These are phyloP conservation scores for Ceramica pisi DNA, from an alignment of 2,888 invertebrate species.

Conservation along the genomic window DNA sequence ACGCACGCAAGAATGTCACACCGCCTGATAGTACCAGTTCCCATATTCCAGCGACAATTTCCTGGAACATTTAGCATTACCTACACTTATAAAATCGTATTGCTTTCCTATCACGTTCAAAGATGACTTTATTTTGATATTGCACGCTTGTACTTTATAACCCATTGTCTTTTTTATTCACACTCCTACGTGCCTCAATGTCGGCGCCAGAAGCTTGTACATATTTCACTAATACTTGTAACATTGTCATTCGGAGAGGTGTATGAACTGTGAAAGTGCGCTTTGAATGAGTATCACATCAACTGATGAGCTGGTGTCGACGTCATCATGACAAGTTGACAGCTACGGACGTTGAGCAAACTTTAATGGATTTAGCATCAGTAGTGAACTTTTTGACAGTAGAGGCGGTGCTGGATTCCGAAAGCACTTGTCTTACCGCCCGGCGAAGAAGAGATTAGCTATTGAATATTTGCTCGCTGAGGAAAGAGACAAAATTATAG, in stretches of 20 bases:
- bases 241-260: conserved; percentile 68
- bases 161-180: conserved; percentile 83
- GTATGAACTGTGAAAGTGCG: conserved; percentile 66
- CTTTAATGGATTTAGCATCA: conserved; percentile 12
- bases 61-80: conserved; percentile 78
- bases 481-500: no score
- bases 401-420: background rate
- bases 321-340: conserved; percentile 24
- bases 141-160: conserved; percentile 82
- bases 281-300: conserved; percentile 65
- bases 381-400: background rate
- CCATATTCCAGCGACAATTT: conserved; percentile 72
- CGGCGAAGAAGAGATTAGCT: no score
- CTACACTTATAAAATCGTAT: conserved; percentile 63
- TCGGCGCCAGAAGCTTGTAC: conserved; percentile 68
- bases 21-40: conserved; percentile 58
- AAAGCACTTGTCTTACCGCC: no score
- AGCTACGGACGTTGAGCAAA: background rate
- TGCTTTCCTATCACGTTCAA: conserved; percentile 82
- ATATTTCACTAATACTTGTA: conserved; percentile 72
- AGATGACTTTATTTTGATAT: conserved; percentile 89
- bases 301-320: conserved; percentile 2
- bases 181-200: conserved; percentile 78
- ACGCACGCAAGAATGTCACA: conserved; percentile 59
- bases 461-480: no score